Base-by-base conservation (phyloP, 2,888 invertebrate species). In the Drosophila longiperda region DNA sequence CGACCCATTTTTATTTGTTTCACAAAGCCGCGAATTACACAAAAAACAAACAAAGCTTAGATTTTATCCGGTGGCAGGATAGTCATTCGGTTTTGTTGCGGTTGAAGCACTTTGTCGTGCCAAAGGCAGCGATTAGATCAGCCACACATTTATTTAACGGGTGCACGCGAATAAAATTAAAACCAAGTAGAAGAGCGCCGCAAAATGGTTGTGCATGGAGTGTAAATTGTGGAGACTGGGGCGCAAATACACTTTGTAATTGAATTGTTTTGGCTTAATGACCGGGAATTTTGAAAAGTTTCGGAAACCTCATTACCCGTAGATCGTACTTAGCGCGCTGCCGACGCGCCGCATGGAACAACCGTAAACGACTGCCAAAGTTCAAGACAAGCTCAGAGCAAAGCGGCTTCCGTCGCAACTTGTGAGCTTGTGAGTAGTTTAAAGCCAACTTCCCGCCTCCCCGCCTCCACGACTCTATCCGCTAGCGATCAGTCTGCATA, bases 351-450 rank as follows among this genome's bases (percentile, higher is more conserved):
- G 88, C 88, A 74, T 74, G 76, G 73, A 87, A 74, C 76, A 79
- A 81, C 84, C 79, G 83, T 73, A 81, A 76, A 74, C 84, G 86
- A 85, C 89, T 87, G 89, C 77, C 89, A 84, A 87, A 82, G 86
- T 89, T 87, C 87, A 87, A 75, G 83, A 70, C 84, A 78, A 83
- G 84, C 81, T 80, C 65, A 36, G 67, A 76, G 80, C 75, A 64
- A 59, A 57, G 78, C 73, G 65, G 70, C 70, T 71, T 67, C 73
- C 40, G 32, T 40, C 54, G 61, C 61, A 32, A 45, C 71, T n/a
- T 64, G 38, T 59, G 53, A 73, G 73, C 48, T 63, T 57, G 48
- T 60, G 48, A 74, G 66, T 61, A 40, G 59, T 66, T 42, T 42
- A 50, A 63, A 54, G n/a, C 49, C 48, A 12, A n/a, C 50, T 29